These are phyloP conservation scores for Eilema depressum DNA, from an alignment of 2,888 invertebrate genomes.

Conservation along the genomic window DNA sequence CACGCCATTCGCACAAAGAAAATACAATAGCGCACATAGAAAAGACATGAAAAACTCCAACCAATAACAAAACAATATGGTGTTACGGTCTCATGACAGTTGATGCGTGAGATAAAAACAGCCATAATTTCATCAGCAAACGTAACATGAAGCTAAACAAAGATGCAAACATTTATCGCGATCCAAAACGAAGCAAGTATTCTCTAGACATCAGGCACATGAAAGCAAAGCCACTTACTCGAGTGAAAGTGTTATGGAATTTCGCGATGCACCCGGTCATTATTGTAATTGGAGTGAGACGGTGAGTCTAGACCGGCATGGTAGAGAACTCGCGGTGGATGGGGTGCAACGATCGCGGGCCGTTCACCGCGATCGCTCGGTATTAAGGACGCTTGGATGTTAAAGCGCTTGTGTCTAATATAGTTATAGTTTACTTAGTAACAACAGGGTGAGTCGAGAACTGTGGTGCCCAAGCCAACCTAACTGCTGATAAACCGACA, in stretches of 20 bases:
- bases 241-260: conserved; percentile 80
- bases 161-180: conserved; percentile 42
- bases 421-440: not conserved
- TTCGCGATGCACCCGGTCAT: conserved; percentile 72
- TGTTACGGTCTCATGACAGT: conserved; percentile 25
- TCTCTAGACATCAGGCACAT: conserved; percentile 62
- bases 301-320: conserved; percentile 54
- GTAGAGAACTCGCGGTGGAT: conserved; percentile 33
- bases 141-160: conserved; percentile 37
- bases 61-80: conserved; percentile 13
- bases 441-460: not conserved
- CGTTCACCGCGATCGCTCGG: conserved; percentile 31
- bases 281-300: conserved; percentile 78
- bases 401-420: conserved; percentile 23
- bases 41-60: not conserved
- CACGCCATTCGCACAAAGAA: not conserved
- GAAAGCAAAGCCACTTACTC: conserved; percentile 72
- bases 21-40: not conserved
- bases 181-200: conserved; percentile 41
- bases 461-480: no score
- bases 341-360: conserved; percentile 35
- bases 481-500: no score
- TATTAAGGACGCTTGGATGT: conserved; percentile 28
- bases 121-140: conserved; percentile 39
- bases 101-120: conserved; percentile 28